Evolutionary conservation across 2,113 vertebrate species (phyloP).

Genomic region (Pogona vitticeps): DNA sequence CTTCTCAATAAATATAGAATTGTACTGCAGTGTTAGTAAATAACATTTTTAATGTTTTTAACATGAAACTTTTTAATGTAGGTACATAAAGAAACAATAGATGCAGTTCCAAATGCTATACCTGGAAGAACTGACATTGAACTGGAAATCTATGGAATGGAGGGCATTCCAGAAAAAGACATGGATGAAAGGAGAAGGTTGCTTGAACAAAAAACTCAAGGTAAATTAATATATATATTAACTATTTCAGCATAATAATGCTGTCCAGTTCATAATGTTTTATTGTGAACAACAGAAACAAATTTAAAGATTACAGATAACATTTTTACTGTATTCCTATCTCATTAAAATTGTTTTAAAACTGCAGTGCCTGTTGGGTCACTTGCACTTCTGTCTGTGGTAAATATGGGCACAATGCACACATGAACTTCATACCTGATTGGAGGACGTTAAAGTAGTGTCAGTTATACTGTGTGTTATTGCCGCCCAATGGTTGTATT

Average conservation of each 20-base stretch:
- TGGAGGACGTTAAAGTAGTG: not conserved
- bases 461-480: not conserved
- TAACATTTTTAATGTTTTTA: not conserved
- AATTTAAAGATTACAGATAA: not conserved
- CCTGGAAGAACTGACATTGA: conserved; percentile 97
- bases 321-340: not conserved
- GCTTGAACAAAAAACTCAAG: conserved; percentile 97
- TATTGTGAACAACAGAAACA: not conserved
- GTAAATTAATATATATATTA: conserved; percentile 67
- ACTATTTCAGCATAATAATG: not conserved
- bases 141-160: conserved; percentile 99
- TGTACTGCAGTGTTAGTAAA: not conserved
- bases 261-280: not conserved
- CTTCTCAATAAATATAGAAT: not conserved
- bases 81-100: conserved; percentile 99
- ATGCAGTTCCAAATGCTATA: conserved; percentile 97
- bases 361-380: not conserved
- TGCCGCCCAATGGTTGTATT: not conserved
- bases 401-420: too few species aligned
- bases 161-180: conserved; percentile 98
- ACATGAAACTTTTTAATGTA: conserved; percentile 54
- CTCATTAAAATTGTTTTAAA: not conserved
- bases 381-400: not conserved
- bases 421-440: not conserved
- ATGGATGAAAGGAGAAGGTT: conserved; percentile 95